Evolutionary conservation across 1,140 invertebrate species (phyloP).

Genomic region (Drosophila simulans): DNA sequence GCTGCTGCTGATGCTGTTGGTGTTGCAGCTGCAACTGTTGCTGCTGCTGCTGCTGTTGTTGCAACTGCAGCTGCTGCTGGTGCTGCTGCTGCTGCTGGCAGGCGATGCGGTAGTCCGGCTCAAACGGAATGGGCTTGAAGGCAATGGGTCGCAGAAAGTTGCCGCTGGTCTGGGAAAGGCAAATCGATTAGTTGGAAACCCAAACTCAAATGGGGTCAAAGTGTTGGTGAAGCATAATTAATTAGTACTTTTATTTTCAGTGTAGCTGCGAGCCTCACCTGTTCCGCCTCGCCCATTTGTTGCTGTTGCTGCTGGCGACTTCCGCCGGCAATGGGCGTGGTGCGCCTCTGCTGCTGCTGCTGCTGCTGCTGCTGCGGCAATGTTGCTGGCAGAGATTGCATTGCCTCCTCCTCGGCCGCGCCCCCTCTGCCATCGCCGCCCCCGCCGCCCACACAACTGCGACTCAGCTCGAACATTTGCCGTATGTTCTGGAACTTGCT

Average conservation of each 20-base stretch:
- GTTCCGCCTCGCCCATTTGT: slow-evolving; percentile 60
- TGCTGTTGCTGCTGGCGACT: slow-evolving; percentile 54
- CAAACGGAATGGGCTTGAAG: slow-evolving; percentile 83
- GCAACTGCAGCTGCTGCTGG: slow-evolving; percentile 38
- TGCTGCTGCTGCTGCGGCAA: slow-evolving; percentile 36
- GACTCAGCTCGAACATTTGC: slow-evolving; percentile 82
- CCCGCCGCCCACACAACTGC: slow-evolving; percentile 48
- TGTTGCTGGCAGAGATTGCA: slow-evolving; percentile 64
- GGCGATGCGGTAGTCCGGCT: slow-evolving; percentile 81
- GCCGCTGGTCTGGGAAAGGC: slow-evolving; percentile 23
- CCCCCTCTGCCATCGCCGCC: slow-evolving; percentile 6
- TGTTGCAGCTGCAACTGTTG: slow-evolving; percentile 24
- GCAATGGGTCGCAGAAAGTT: slow-evolving; percentile 79
- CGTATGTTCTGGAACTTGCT: slow-evolving; percentile 82
- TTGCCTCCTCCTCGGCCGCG: slow-evolving; percentile 37
- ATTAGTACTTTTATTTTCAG: neutral
- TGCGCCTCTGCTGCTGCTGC: slow-evolving; percentile 56
- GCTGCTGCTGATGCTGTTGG: slow-evolving; percentile 9
- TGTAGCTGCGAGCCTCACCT: slow-evolving; percentile 47
- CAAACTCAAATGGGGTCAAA: too few relatives aligned
- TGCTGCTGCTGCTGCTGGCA: slow-evolving; percentile 58
- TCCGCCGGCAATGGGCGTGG: slow-evolving; percentile 67
- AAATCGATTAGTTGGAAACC: slow-evolving; percentile 3
- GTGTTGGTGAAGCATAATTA: too few relatives aligned
- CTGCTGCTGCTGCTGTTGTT: slow-evolving; percentile 37